Conservation (phyloP, 2,888 invertebrate species). For the Tanaodytes sp. region DNA sequence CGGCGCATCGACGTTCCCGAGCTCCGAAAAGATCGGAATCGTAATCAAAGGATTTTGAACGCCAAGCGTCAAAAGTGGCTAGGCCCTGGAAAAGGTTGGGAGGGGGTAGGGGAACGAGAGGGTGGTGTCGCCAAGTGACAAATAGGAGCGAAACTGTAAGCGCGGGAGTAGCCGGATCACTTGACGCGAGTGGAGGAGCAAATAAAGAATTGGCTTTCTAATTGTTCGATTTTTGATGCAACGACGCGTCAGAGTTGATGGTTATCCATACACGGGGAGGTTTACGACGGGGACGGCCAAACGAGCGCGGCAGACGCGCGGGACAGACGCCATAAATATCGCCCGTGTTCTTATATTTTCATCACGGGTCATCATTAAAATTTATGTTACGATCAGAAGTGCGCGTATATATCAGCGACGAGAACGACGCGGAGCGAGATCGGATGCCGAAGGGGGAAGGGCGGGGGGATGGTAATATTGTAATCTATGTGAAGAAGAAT, state of each 20-base stretch:
- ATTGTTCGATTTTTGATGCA: slow-evolving; percentile 40
- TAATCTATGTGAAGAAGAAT: slow-evolving; percentile 73
- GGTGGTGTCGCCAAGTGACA: slow-evolving; percentile 34
- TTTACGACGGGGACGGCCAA: too few relatives aligned
- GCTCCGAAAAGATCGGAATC: slow-evolving; percentile 70
- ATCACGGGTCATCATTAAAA: slow-evolving; percentile 72
- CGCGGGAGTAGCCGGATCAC: slow-evolving; percentile 56
- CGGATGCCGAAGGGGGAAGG: too few relatives aligned
- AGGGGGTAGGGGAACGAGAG: slow-evolving; percentile 18
- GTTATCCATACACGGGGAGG: slow-evolving; percentile 32
- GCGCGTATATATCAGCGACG: slow-evolving; percentile 65
- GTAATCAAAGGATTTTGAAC: slow-evolving; percentile 71
- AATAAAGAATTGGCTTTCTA: slow-evolving; percentile 41
- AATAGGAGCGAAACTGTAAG: slow-evolving; percentile 42
- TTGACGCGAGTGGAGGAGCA: slow-evolving; percentile 43
- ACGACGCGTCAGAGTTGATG: slow-evolving; percentile 31
- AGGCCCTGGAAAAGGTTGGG: slow-evolving; percentile 8
- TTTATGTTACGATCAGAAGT: slow-evolving; percentile 73
- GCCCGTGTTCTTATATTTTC: slow-evolving; percentile 72
- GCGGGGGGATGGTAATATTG: slow-evolving; percentile 67
- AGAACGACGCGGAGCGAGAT: slow-evolving; percentile 8
- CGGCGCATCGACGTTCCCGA: slow-evolving; percentile 66
- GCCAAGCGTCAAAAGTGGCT: slow-evolving; percentile 53
- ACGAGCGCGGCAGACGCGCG: not conserved
- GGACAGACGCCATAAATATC: slow-evolving; percentile 66